Percentiles rank a stretch among this genome's conserved stretches.
Evolutionary conservation across 2,113 vertebrate genomes (phyloP).

Genomic region (Centropus unirufus): DNA sequence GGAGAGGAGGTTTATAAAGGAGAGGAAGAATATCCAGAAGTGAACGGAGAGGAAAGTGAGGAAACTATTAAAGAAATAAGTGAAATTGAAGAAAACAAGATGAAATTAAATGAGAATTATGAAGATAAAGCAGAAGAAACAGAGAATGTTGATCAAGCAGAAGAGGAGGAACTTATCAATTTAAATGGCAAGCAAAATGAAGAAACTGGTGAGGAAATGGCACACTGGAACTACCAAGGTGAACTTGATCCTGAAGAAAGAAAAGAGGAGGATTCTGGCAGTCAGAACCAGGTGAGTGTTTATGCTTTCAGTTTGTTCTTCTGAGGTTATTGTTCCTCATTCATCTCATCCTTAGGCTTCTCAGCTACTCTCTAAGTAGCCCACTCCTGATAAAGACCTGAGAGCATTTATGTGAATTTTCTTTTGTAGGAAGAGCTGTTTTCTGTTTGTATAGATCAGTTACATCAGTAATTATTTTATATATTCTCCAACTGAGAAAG

Average conservation of each 20-base stretch:
- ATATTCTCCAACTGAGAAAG: background rate
- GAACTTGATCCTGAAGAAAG: slow-evolving; percentile 37
- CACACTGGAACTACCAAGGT: background rate
- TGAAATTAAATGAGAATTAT: slow-evolving; percentile 2
- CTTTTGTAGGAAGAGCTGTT: background rate
- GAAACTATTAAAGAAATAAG: background rate
- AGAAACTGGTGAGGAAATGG: slow-evolving; percentile 59
- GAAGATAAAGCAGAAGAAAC: background rate
- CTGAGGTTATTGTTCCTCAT: background rate
- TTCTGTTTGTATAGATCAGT: background rate
- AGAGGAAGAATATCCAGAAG: slow-evolving; percentile 21
- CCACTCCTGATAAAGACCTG: background rate
- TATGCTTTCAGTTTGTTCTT: background rate
- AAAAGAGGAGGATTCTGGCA: slow-evolving; percentile 17
- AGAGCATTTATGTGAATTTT: background rate
- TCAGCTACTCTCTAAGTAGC: background rate
- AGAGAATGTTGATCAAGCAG: background rate
- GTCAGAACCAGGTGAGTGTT: slow-evolving; percentile 66
- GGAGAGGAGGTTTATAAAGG: slow-evolving; percentile 42
- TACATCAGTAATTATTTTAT: background rate
- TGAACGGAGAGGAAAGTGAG: slow-evolving; percentile 33
- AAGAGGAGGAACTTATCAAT: background rate
- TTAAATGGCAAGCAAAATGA: slow-evolving; percentile 29
- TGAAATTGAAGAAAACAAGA: background rate
- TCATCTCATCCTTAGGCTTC: background rate